These are phyloP conservation scores for Plebejus melissa DNA, from an alignment of 2,888 invertebrate genomes.

Conservation along the genomic window DNA sequence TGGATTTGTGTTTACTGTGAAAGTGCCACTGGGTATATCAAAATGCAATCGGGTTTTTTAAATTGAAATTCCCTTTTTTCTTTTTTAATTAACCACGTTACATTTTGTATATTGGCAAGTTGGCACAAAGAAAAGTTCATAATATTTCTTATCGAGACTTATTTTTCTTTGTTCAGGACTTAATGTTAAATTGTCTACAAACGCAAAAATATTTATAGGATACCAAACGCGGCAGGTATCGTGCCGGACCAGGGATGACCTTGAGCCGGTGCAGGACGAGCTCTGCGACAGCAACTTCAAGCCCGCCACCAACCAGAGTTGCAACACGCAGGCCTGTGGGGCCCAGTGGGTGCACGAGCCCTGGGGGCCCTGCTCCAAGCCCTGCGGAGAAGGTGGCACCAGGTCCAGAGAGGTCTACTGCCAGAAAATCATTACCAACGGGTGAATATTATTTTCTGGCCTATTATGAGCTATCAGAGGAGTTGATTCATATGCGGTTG, in stretches of 20 bases:
- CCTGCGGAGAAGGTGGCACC: conserved; percentile 88
- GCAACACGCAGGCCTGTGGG: conserved; percentile 87
- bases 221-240: conserved; percentile 87
- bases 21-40: no score
- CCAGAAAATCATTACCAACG: conserved; percentile 86
- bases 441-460: conserved; percentile 55
- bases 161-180: not conserved
- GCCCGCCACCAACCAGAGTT: conserved; percentile 85
- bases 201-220: conserved; percentile 64
- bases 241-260: conserved; percentile 87
- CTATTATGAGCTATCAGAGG: not conserved
- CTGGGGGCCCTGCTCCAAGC: conserved; percentile 90
- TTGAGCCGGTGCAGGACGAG: conserved; percentile 84
- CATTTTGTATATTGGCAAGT: no score
- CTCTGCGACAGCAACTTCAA: conserved; percentile 88
- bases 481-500: not conserved
- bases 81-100: no score
- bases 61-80: no score
- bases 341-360: conserved; percentile 87
- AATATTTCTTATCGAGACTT: not conserved
- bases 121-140: not conserved
- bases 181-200: conserved; percentile 3
- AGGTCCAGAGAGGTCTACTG: conserved; percentile 87
- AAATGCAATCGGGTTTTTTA: no score
- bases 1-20: no score